A percentile compares a stretch with the other conserved stretches of the same genome.
phyloP scores from a whole-genome alignment of 2,113 vertebrate species.

The Syngnathoides biaculeatus region DNA sequence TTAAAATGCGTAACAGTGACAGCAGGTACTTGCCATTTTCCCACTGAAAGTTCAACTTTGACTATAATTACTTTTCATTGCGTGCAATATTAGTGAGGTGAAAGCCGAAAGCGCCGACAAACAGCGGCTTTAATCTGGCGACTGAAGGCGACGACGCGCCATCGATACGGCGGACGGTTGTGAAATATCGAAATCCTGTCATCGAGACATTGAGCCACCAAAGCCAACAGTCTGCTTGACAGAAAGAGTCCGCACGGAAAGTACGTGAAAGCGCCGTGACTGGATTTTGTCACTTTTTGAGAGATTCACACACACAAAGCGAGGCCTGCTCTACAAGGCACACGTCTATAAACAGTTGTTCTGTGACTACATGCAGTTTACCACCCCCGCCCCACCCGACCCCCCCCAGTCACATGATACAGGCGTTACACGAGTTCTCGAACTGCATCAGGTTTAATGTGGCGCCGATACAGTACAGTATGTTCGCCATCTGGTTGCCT shows the following conservation, averaged over 20 bases:
- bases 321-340: slow-evolving; percentile 64
- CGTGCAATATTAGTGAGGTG: not conserved
- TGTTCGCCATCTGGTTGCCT: not conserved
- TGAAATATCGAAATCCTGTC: slow-evolving; percentile 44
- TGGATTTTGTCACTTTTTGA: slow-evolving; percentile 50
- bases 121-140: slow-evolving; percentile 12
- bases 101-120: slow-evolving; percentile 37
- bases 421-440: slow-evolving; percentile 50
- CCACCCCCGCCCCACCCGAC: slow-evolving; percentile 29
- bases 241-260: slow-evolving; percentile 42
- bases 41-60: slow-evolving; percentile 18
- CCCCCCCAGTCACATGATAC: slow-evolving; percentile 41
- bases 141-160: slow-evolving; percentile 30
- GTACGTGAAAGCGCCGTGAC: slow-evolving; percentile 47
- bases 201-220: slow-evolving; percentile 34
- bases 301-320: slow-evolving; percentile 35
- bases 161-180: too few species aligned
- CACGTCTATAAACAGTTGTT: slow-evolving; percentile 62
- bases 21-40: not conserved
- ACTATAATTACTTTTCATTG: slow-evolving; percentile 15
- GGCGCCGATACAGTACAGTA: not conserved
- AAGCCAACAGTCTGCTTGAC: slow-evolving; percentile 55
- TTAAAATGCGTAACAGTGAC: slow-evolving; percentile 10
- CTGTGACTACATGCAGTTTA: slow-evolving; percentile 67
- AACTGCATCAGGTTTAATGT: slow-evolving; percentile 14